These are phyloP conservation scores for Armadillidium nasatum DNA, from an alignment of 1,140 invertebrate genomes.

Conservation along the genomic window DNA sequence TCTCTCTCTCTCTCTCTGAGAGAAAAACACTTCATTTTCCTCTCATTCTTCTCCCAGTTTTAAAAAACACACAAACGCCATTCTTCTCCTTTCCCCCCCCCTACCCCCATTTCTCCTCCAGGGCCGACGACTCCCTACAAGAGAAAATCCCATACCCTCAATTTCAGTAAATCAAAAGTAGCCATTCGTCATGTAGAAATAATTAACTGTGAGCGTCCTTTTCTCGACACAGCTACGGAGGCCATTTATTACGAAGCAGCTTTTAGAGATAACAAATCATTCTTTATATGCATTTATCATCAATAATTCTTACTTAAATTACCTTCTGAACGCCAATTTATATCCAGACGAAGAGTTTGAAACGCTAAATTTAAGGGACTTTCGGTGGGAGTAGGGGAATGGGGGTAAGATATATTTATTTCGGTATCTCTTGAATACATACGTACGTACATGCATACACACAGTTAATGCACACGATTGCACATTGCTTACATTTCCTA, in stretches of 20 bases:
- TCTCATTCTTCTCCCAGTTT: too few relatives aligned
- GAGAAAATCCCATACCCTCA: not conserved
- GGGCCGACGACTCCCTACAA: too few relatives aligned
- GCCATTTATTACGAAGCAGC: conserved; percentile 3
- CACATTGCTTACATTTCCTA: too few relatives aligned
- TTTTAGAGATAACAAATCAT: conserved; percentile 10
- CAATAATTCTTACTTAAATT: conserved; percentile 12
- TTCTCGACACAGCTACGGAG: not conserved
- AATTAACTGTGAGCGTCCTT: not conserved
- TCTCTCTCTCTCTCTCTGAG: not conserved
- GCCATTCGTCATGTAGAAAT: conserved; percentile 12
- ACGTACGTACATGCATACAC: too few relatives aligned
- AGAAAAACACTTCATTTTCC: too few relatives aligned
- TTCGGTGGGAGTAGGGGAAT: too few relatives aligned
- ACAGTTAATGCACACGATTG: too few relatives aligned
- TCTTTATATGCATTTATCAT: conserved; percentile 9
- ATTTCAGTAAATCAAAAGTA: conserved; percentile 14
- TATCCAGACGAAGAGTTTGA: not conserved
- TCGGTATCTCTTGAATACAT: too few relatives aligned
- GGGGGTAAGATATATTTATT: too few relatives aligned
- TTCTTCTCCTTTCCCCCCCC: not conserved
- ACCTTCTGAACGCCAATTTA: conserved; percentile 3
- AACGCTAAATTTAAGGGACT: too few relatives aligned
- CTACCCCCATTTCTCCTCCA: not conserved
- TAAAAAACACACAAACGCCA: not conserved